Evolutionary conservation across 1,140 invertebrate genomes (phyloP), one percentile per base, ranked within the genome.

Genomic region (Drosophila kikkawai): DNA sequence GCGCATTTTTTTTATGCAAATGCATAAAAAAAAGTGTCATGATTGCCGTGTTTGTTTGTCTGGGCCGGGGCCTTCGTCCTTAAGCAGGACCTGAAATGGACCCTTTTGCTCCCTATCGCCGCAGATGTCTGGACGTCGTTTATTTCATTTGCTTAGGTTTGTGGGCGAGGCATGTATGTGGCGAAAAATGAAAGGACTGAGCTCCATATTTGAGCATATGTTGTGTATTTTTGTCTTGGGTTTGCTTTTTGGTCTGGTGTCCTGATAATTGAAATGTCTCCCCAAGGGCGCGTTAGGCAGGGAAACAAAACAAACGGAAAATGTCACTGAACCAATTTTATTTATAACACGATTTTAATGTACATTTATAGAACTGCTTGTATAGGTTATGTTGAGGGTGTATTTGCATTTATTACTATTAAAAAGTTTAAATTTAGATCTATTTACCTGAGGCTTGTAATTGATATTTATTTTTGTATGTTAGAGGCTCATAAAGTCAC

Each of bases 21-120:
- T 88, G 85, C 81, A 79, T 83, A 84, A 90, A 88, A 53, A 86
- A 55, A 88, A 88, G 81, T 88, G 84, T 88, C 83, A 87, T 87
- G 83, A 87, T 87, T 87, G 84, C 80, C 80, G 84, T 87, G 76
- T 87, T 87, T 87, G 83, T 87, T 88, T 88, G 77, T 67, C 71
- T 65, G 67, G 29, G 36, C 58, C 65, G 34, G 61, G 64, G 76
- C 32, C 70, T 59, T 73, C 44, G 45, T 64, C 61, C 75, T 70
- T 36, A 59, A 71, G 69, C 50, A 71, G 67, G 44, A 58, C 68
- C 44, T 71, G 29, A 55, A 64, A 48, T 73, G 34, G 47, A 55
- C 57, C 64, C 45, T 68, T 65, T 65, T 66, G 39, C 12, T 15
- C 63, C 50, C 48, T 26, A 56, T 59, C 37, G 22, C 64, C 73